Evolutionary conservation across 2,797 vertebrate genomes (phyloP), one percentile per base, ranked within the genome.

Genomic region (Melanotaenia trifasciata): DNA sequence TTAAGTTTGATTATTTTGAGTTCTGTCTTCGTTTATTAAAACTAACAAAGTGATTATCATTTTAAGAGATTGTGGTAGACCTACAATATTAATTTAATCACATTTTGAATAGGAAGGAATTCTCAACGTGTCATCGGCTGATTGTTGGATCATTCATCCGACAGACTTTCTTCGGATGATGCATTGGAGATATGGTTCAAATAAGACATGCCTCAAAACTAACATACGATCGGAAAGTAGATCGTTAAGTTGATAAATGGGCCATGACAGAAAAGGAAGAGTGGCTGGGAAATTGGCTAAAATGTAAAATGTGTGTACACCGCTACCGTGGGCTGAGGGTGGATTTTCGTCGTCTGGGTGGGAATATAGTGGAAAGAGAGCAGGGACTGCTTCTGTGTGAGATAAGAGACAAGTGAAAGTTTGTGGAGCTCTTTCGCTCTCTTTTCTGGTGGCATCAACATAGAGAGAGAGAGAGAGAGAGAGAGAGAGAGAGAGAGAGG

Each of bases 381-480:
- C 60, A 47, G 59, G 40, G 50, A 67, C 18, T 5, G 64, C 78
- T 74, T 79, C 63, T 81, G 66, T 53, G 32, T 54, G 30, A 85
- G 88, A 85, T 82, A 69, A 81, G 80, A 56, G 58, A 69, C 54
- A 24, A 84, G 81, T 70, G 84, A 84, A 90, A 91, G 86, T 90
- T 89, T 76, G 70, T 43, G 1, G 62, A 72, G 72, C 71, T 67
- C 61, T 56, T 74, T 63, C 72, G 8, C 68, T 72, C 68, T 72
- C 35, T 66, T 72, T 67, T 78, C 84, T 78, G 80, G 83, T 93
- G 93, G 96, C 95, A 95, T 95, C 95, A 96, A 91, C 70, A 69
- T 22, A 20, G 16, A 64, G 2, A 78, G 71, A 78, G 64, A 13
- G 26, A 57, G 62, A 11, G 57, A 45, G 66, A 32, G 58, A 47